Evolutionary conservation across 2,888 invertebrate genomes (phyloP).

Genomic region (Drosophila seclusa): DNA sequence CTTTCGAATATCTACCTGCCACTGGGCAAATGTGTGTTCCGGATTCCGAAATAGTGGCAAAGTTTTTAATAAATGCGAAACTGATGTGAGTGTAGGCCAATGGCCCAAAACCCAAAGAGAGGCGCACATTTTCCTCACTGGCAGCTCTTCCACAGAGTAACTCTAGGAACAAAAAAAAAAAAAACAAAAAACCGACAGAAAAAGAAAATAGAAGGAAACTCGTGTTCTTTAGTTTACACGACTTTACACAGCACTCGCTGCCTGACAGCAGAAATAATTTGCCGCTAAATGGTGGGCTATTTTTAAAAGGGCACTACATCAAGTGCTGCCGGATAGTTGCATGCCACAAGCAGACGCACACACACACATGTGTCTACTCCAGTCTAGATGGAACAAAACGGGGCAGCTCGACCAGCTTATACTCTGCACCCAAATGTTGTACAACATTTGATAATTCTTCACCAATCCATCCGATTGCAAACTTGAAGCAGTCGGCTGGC

Average conservation of each 20-base stretch:
- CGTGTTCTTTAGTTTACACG: slow-evolving; percentile 26
- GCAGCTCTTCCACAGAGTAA: background rate
- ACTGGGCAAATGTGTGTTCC: background rate
- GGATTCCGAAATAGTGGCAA: slow-evolving; percentile 16
- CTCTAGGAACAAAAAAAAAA: background rate
- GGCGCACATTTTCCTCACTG: slow-evolving; percentile 10
- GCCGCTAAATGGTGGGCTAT: slow-evolving; percentile 63
- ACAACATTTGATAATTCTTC: background rate
- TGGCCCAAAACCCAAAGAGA: slow-evolving; percentile 6
- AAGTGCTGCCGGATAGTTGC: slow-evolving; percentile 55
- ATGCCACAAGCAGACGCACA: slow-evolving; percentile 42
- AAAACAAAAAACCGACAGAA: background rate
- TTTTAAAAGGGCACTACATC: slow-evolving; percentile 61
- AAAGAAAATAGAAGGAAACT: slow-evolving; percentile 9
- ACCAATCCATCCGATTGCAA: background rate
- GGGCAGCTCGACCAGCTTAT: background rate
- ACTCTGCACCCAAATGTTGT: background rate
- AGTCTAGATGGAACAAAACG: slow-evolving; percentile 2
- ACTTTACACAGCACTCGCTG: slow-evolving; percentile 59
- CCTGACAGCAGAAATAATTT: slow-evolving; percentile 60
- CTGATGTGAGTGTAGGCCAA: slow-evolving; percentile 24
- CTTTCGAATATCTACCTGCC: background rate
- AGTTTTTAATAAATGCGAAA: slow-evolving; percentile 22
- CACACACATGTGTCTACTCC: slow-evolving; percentile 1
- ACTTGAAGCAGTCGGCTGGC: slow-evolving; percentile 4